Conservation (phyloP, 2,888 invertebrate genomes). For the Augochlorella aurata region DNA sequence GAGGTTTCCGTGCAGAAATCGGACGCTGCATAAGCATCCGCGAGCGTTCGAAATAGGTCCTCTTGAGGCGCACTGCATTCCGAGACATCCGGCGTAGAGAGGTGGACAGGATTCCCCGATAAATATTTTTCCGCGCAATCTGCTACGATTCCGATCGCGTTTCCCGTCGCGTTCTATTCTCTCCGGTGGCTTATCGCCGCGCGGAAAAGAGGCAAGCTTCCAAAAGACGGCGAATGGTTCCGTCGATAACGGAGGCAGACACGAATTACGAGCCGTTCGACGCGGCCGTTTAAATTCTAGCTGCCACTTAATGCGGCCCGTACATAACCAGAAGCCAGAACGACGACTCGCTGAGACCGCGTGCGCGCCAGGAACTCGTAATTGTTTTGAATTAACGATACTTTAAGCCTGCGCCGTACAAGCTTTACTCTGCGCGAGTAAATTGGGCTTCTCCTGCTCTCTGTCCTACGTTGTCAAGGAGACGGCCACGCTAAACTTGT, state of each 20-base stretch:
- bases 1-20: neutral
- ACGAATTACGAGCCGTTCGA: constrained; percentile 52
- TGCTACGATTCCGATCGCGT: constrained; percentile 21
- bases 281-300: constrained; percentile 58
- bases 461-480: neutral
- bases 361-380: constrained; percentile 69
- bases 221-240: neutral
- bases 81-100: neutral
- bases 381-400: constrained; percentile 72
- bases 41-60: neutral
- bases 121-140: constrained; percentile 50
- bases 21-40: neutral
- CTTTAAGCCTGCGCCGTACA: constrained; percentile 60
- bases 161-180: neutral
- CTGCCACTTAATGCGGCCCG: constrained; percentile 60
- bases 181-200: neutral
- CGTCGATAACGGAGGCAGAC: constrained; percentile 38
- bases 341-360: constrained; percentile 62
- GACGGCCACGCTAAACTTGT: neutral
- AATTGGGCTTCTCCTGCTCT: neutral
- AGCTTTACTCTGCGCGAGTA: constrained; percentile 43
- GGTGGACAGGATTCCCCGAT: constrained; percentile 3
- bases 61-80: neutral
- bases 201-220: constrained; percentile 1
- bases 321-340: constrained; percentile 61